These are phyloP conservation scores for Prolemur simus DNA, from an alignment of 2,113 vertebrate species.

Conservation along the genomic window DNA sequence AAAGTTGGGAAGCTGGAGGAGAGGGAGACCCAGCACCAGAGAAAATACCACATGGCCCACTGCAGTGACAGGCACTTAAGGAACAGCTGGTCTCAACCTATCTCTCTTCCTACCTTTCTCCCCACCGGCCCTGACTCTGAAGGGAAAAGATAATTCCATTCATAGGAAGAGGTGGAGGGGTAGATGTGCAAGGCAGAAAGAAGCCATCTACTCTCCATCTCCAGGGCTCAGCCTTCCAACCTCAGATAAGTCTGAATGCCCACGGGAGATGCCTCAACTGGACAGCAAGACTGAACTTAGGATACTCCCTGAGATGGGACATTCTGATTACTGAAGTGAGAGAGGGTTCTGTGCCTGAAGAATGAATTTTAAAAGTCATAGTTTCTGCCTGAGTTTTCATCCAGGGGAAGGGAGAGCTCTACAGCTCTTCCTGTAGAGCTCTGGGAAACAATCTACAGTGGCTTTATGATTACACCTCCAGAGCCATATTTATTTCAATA, in stretches of 20 bases:
- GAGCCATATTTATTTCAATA: background rate
- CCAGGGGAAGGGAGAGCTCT: background rate
- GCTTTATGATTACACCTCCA: background rate
- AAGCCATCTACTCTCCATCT: background rate
- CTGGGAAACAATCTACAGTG: background rate
- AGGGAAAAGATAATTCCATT: background rate
- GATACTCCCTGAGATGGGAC: background rate
- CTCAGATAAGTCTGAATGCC: background rate
- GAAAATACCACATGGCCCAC: background rate
- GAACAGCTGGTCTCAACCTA: background rate
- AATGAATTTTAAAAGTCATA: background rate
- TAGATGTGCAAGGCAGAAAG: background rate
- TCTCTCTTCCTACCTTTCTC: background rate
- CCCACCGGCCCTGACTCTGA: background rate
- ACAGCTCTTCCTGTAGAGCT: background rate
- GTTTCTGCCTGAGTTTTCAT: background rate
- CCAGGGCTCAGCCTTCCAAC: background rate
- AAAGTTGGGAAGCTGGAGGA: background rate
- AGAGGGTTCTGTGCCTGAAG: background rate
- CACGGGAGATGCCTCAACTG: background rate
- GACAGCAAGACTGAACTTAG: background rate
- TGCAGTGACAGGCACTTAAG: background rate
- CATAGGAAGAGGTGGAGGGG: background rate
- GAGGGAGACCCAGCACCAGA: background rate
- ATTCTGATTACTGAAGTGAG: background rate